Conservation (phyloP, 1,140 invertebrate genomes). For the Cydia strobilella region DNA sequence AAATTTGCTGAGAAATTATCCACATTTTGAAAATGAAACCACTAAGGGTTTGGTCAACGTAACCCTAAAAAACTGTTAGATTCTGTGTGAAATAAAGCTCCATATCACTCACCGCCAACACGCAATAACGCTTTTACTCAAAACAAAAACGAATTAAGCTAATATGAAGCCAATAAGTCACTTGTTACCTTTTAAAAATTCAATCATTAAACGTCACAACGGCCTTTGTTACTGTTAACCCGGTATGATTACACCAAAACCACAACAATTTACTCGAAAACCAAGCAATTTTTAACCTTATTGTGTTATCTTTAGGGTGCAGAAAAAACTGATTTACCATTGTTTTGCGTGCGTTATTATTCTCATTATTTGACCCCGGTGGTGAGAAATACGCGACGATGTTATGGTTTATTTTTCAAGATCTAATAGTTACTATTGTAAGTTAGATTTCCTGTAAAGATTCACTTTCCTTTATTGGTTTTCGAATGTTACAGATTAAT, state of each 20-base stretch:
- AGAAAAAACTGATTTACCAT: neutral
- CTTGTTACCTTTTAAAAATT: neutral
- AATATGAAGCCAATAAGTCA: neutral
- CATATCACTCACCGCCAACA: conserved; percentile 16
- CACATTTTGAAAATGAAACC: neutral
- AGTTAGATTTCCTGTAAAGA: conserved; percentile 14
- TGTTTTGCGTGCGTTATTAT: conserved; percentile 23
- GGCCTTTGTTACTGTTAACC: conserved; percentile 11
- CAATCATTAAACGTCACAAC: neutral
- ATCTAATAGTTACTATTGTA: neutral
- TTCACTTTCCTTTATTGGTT: conserved; percentile 5
- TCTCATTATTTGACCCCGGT: conserved; percentile 19
- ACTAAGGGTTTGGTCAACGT: neutral
- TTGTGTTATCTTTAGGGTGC: neutral
- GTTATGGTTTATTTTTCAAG: conserved; percentile 20
- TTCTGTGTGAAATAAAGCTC: conserved; percentile 20
- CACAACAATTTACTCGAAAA: neutral
- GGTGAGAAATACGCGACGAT: conserved; percentile 15
- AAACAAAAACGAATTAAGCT: neutral
- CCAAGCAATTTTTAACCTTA: neutral
- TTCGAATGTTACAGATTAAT: neutral
- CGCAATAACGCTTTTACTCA: neutral
- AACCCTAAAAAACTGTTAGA: conserved; percentile 15
- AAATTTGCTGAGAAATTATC: neutral
- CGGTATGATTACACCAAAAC: conserved; percentile 7